phyloP scores from a whole-genome alignment of 2,113 vertebrate species.

The Rhinopomastus cyanomelas region DNA sequence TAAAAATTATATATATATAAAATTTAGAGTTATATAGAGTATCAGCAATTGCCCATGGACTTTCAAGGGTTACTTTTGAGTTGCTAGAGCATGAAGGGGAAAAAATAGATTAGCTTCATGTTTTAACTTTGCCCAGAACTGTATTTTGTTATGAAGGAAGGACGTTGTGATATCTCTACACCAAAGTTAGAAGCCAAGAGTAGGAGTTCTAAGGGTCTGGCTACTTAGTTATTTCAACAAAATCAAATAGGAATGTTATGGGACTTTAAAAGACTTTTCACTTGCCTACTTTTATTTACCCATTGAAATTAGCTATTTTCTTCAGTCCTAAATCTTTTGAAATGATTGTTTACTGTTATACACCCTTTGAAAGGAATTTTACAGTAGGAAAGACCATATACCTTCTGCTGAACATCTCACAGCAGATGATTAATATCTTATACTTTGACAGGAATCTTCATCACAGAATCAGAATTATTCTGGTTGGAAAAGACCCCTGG shows the following conservation, averaged over 20 bases:
- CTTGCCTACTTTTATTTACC: conserved; percentile 19
- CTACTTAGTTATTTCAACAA: not conserved
- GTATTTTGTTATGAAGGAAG: not conserved
- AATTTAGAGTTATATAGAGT: too few relatives aligned
- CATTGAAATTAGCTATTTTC: conserved; percentile 7
- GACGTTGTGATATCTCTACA: too few relatives aligned
- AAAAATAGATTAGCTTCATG: not conserved
- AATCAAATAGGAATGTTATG: not conserved
- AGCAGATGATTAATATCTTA: conserved; percentile 48
- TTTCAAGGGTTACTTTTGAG: not conserved
- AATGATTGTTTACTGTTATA: conserved; percentile 12
- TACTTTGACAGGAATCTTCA: conserved; percentile 46
- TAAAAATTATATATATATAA: too few relatives aligned
- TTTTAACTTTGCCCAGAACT: not conserved
- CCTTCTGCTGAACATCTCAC: not conserved
- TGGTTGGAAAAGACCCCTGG: too few relatives aligned
- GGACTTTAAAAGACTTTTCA: not conserved
- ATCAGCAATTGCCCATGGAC: not conserved
- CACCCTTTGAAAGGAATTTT: conserved; percentile 15
- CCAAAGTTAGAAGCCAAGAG: not conserved
- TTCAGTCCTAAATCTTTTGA: conserved; percentile 12
- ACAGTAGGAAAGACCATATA: conserved; percentile 43
- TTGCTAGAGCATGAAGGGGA: not conserved
- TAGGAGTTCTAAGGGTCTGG: not conserved
- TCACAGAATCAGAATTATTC: too few relatives aligned